These are phyloP conservation scores for Halyomorpha halys DNA, from an alignment of 1,140 invertebrate species.

Conservation along the genomic window DNA sequence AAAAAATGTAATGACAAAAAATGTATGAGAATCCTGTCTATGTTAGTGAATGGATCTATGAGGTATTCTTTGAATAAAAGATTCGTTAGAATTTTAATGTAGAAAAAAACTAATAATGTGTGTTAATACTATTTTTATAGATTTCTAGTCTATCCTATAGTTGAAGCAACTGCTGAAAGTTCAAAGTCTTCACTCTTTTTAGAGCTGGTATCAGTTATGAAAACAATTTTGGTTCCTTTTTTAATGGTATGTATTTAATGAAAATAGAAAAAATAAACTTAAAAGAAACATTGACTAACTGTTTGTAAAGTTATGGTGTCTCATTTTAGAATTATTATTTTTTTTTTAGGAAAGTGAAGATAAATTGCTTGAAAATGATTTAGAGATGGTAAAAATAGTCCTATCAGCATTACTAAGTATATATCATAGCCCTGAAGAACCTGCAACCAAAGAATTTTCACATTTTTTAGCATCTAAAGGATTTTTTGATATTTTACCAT, in stretches of 20 bases:
- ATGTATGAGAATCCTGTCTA: too few relatives aligned
- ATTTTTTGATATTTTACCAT: not conserved
- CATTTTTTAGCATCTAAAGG: constrained; percentile 1
- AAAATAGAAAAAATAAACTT: too few relatives aligned
- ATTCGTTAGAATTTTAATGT: too few relatives aligned
- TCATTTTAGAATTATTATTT: not conserved
- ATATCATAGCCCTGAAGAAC: constrained; percentile 8
- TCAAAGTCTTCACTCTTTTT: not conserved
- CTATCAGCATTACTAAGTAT: not conserved
- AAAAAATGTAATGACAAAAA: too few relatives aligned
- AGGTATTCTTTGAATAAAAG: too few relatives aligned
- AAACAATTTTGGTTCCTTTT: not conserved
- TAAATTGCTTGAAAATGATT: not conserved
- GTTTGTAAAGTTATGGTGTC: too few relatives aligned
- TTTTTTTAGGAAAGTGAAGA: not conserved
- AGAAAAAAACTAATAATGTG: too few relatives aligned
- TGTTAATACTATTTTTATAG: not conserved
- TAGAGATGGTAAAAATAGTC: not conserved
- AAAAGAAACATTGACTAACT: too few relatives aligned
- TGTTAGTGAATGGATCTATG: too few relatives aligned
- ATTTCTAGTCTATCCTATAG: not conserved
- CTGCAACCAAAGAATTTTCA: not conserved
- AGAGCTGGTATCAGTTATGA: not conserved
- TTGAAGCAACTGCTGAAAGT: not conserved
- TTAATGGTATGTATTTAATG: not conserved